Conservation (phyloP, 2,797 vertebrate genomes). For the Urocyon cinereoargenteus region DNA sequence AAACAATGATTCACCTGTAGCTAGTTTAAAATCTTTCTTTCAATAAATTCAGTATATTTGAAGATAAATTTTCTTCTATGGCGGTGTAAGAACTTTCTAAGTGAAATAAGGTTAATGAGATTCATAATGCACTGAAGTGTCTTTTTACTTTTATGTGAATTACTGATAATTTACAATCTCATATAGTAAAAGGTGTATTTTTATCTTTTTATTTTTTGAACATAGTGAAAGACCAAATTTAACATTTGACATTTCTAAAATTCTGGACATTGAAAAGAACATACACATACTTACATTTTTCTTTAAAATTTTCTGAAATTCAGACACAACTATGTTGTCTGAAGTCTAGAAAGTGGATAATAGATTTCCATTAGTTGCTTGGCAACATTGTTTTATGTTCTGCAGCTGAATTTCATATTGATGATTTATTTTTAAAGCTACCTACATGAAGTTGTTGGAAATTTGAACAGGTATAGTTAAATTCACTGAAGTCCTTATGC, state of each 20-base stretch:
- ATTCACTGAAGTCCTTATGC: not conserved
- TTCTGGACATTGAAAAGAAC: not conserved
- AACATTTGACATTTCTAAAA: conserved; percentile 5
- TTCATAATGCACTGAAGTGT: not conserved
- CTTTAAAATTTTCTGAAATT: conserved; percentile 47
- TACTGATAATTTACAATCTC: not conserved
- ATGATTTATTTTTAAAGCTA: conserved; percentile 54
- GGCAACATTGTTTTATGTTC: conserved; percentile 68
- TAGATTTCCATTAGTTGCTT: conserved; percentile 63
- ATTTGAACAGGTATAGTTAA: not conserved
- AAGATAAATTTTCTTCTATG: not conserved
- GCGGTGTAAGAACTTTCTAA: not conserved
- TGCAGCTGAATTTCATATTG: conserved; percentile 69
- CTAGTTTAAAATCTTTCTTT: not conserved
- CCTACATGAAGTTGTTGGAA: not conserved
- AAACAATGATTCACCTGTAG: not conserved
- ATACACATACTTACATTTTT: not conserved
- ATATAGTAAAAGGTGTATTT: not conserved
- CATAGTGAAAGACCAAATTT: not conserved
- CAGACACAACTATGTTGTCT: conserved; percentile 4
- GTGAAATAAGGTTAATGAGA: not conserved
- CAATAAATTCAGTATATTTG: not conserved
- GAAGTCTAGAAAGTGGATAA: conserved; percentile 48
- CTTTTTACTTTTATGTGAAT: not conserved
- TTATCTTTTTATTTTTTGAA: not conserved